These are phyloP conservation scores for Hirundo rustica DNA, from an alignment of 2,797 vertebrate genomes.

Conservation along the genomic window DNA sequence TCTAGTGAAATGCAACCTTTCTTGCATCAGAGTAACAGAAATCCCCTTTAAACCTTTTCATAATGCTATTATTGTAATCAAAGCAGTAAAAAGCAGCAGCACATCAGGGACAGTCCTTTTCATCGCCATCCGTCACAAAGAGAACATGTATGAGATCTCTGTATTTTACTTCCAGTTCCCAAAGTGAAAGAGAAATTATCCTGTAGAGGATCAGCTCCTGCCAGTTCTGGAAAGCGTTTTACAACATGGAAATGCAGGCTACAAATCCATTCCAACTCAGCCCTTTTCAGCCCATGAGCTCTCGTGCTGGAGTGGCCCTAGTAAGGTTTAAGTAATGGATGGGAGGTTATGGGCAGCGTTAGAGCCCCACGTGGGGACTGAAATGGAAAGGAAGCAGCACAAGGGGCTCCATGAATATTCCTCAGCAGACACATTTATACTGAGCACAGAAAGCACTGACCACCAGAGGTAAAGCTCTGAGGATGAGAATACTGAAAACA, in stretches of 20 bases:
- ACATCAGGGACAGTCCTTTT: background rate
- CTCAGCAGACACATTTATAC: background rate
- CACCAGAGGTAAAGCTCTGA: background rate
- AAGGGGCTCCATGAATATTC: background rate
- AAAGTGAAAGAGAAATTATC: background rate
- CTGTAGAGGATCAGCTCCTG: background rate
- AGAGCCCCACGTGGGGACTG: background rate
- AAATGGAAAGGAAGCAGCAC: background rate
- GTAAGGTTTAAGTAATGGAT: background rate
- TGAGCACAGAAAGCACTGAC: background rate
- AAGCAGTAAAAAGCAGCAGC: slow-evolving; percentile 31
- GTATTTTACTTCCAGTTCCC: slow-evolving; percentile 29
- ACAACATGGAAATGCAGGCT: background rate
- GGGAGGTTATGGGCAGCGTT: background rate
- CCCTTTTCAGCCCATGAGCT: background rate
- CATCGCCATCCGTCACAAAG: background rate
- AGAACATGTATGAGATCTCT: slow-evolving; percentile 17
- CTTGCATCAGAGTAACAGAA: background rate
- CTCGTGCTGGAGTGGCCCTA: fast-evolving
- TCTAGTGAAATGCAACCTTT: background rate
- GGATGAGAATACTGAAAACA: background rate
- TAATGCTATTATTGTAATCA: background rate
- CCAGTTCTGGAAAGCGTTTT: background rate
- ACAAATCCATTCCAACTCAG: background rate
- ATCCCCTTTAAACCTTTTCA: background rate